Base-by-base conservation (phyloP, 92 coral and sea anemone genomes). In the Siderastrea radians region DNA sequence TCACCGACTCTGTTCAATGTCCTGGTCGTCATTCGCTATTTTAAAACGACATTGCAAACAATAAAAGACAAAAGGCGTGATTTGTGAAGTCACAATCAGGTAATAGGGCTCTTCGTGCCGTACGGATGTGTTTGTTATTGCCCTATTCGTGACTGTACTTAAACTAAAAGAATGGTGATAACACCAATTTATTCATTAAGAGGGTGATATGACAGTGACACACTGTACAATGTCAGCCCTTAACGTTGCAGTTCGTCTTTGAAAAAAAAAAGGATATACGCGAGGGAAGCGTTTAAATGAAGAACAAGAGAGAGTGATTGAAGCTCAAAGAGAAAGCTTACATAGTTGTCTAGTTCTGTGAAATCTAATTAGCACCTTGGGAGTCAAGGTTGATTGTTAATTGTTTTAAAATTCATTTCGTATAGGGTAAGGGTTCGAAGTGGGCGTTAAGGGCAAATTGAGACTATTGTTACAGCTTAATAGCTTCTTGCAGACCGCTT, bases 311-410 rank as follows among this genome's bases (percentile, higher is more conserved):
- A 43, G 81, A 61, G 54, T 11, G 67, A 57, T 77, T 19, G 62
- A 19, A 19, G 74, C 46, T 3, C 44, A 81, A 81, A 9, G 43
- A 67, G 69, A 69, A 82, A 71, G 68, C 75, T 54, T 4, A 13
- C 8, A 43, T 44, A 44, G 45, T 58, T 3, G 7, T 17, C 7
- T 15, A 54, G 19, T 11, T 53, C 75, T 45, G 53, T 70, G 85
- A 49, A 83, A 72, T 83, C 87, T 63, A 83, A 83, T 83, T 83
- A 72, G n/a, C 87, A 83, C 87, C 78, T 26, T 60, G 49, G 72
- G 68, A 49, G 79, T 73, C 26, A 49, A 50, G 79, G 68, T 58
- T 70, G 58, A 82, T 69, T 82, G 78, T 78, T 70, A 70, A 70
- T 69, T 69, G 86, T 82, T 82, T 69, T 70, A 5, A 69, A 82